Evolutionary conservation across 2,888 invertebrate genomes (phyloP), one percentile per base, ranked within the genome.

Genomic region (Polymixis flavicincta): DNA sequence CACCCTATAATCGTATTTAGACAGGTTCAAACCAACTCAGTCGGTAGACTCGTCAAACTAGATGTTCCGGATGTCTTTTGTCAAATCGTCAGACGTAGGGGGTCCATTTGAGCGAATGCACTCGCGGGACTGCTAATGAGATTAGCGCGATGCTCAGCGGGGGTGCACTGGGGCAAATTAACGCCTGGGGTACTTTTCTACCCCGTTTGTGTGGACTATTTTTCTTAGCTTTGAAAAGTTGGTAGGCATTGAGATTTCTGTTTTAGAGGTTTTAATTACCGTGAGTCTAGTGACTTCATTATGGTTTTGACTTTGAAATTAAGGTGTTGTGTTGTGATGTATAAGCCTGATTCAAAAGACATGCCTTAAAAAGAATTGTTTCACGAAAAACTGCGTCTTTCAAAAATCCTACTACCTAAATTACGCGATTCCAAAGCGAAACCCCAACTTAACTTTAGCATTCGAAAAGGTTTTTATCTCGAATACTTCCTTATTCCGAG

Each of bases 61-160:
- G 82, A 82, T 68, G 82, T 63, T 69, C 68, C 87, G 84, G 85
- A 87, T 84, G 85, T 90, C 91, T 91, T 89, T 91, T 91, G 91
- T 91, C 86, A 87, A 87, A 85, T 86, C 89, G 88, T 87, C 90
- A 89, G 84, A 84, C 85, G 78, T 84, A 87, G 89, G 91, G 91
- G 89, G 88, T 87, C 89, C 89, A 89, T 92, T 91, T 89, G 87
- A 88, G 91, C 89, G 91, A 90, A 89, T 90, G 89, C 89, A 88
- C 90, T 87, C 88, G 86, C 84, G 84, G 86, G 86, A 81, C 87
- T 80, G 85, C 85, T 92, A 92, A 92, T 92, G 90, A 90, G 92
- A 92, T 92, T 92, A 92, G 90, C 89, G 84, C 87, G 82, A 87
- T 89, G 90, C 89, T 90, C 90, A 89, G 87, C 80, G 28, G 86